Evolutionary conservation across 2,888 invertebrate species (phyloP), one percentile per base, ranked within the genome.

Genomic region (Diaphora mendica): DNA sequence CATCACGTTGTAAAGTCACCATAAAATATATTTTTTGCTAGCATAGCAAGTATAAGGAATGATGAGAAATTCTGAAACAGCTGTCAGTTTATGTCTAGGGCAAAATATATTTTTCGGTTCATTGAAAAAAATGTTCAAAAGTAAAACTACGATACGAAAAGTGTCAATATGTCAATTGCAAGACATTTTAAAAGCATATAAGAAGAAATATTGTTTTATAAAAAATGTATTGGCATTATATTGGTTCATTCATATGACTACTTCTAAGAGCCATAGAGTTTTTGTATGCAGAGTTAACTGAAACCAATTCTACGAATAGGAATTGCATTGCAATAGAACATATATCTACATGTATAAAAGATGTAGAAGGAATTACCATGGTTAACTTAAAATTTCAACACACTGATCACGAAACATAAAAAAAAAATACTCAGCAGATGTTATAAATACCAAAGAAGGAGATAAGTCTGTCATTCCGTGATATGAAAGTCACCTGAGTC

Each of bases 401-500:
- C 26, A 26, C 20, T 33, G 3, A 20, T 7, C 11, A n/a, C 55
- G 23, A 55, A 17, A 55, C 3, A n/a, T n/a, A n/a, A n/a, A n/a
- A n/a, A n/a, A n/a, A n/a, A n/a, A n/a, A n/a, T n/a, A n/a, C n/a
- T n/a, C n/a, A n/a, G n/a, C n/a, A n/a, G n/a, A n/a, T n/a, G n/a
- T n/a, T n/a, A n/a, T n/a, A n/a, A n/a, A n/a, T n/a, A n/a, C n/a
- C n/a, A n/a, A n/a, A n/a, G 73, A 66, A 20, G 59, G 68, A 75
- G 73, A 82, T 73, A 78, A 23, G 75, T 74, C 68, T 66, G 66
- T 68, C 65, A 48, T 72, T 68, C 39, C 20, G 48, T 70, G 76
- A 68, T 75, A 76, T 77, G 81, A 75, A 72, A 77, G 83, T 84
- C 87, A 88, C 87, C 87, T 89, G 87, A 88, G 90, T 91, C 87